Conservation (phyloP, 2,113 vertebrate genomes). For the Coregonus clupeaformis region DNA sequence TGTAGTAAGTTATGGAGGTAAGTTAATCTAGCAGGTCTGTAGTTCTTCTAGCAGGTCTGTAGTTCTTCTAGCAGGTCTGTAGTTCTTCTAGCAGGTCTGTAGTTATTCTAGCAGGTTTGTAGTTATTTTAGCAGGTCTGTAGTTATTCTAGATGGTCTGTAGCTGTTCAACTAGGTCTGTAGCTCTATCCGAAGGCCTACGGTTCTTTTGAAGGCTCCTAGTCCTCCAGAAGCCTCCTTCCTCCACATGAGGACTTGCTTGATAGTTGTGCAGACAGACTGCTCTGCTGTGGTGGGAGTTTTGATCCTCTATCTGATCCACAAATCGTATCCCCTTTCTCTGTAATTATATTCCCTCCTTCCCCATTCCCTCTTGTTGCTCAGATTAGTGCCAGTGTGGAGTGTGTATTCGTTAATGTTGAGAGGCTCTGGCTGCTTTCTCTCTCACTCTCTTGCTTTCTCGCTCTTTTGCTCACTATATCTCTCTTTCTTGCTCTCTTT, state of each 20-base stretch:
- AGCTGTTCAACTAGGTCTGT: too few relatives aligned
- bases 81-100: too few relatives aligned
- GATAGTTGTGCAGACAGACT: not conserved
- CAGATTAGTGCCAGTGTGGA: constrained; percentile 39
- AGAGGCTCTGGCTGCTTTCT: not conserved
- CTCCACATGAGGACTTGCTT: not conserved
- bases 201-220: not conserved
- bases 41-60: too few relatives aligned
- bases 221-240: not conserved
- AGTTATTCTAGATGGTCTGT: too few relatives aligned
- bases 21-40: too few relatives aligned
- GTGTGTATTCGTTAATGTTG: constrained; percentile 49
- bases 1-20: too few relatives aligned
- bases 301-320: not conserved
- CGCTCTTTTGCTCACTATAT: too few relatives aligned
- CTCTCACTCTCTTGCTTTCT: too few relatives aligned
- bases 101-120: too few relatives aligned
- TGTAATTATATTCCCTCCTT: not conserved
- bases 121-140: too few relatives aligned
- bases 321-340: not conserved
- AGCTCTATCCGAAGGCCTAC: not conserved
- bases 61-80: too few relatives aligned
- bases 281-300: not conserved
- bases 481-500: constrained; percentile 14
- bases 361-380: constrained; percentile 16